Evolutionary conservation across 2,113 vertebrate genomes (phyloP).

Genomic region (Ptyas mucosa): DNA sequence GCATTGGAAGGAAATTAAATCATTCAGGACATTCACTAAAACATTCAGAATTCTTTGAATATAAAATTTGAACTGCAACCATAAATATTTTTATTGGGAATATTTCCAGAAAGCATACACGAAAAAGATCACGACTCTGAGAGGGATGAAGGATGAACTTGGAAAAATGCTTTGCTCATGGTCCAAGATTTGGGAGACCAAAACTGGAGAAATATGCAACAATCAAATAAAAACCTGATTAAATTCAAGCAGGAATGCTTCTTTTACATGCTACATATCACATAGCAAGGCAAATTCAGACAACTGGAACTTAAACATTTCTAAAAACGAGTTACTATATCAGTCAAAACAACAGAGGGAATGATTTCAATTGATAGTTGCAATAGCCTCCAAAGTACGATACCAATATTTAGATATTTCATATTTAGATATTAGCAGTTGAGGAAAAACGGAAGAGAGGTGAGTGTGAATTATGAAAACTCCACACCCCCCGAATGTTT

Average conservation of each 20-base stretch:
- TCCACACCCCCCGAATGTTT: fast-evolving
- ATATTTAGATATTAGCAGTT: background rate
- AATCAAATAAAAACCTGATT: background rate
- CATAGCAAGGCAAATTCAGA: background rate
- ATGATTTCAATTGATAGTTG: background rate
- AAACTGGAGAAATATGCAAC: background rate
- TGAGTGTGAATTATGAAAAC: background rate
- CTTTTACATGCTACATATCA: background rate
- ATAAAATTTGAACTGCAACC: background rate
- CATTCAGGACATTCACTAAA: background rate
- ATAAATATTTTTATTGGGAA: background rate
- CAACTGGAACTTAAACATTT: background rate
- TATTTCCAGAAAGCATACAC: background rate
- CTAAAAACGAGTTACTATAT: background rate
- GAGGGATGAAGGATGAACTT: background rate
- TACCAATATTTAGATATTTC: background rate
- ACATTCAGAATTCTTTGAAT: background rate
- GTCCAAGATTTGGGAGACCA: background rate
- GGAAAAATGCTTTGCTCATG: background rate
- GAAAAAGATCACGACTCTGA: background rate
- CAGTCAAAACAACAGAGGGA: background rate
- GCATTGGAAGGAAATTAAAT: background rate
- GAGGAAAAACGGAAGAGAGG: background rate
- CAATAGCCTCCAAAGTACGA: background rate
- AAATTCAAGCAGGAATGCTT: background rate